Conservation (phyloP, 2,888 invertebrate genomes). For the Platerodrilus igneus region DNA sequence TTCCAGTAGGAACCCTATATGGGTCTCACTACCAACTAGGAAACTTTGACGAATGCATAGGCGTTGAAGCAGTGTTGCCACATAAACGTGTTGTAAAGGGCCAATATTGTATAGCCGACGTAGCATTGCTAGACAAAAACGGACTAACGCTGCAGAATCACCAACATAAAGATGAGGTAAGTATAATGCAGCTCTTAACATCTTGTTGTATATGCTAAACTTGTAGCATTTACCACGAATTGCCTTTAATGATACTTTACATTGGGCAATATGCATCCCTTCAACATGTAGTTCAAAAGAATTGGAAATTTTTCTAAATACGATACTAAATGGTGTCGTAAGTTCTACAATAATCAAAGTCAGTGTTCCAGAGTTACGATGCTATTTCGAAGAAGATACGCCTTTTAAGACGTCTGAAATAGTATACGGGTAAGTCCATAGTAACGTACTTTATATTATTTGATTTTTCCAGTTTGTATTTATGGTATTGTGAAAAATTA, state of each 20-base stretch:
- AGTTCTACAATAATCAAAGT: slow-evolving; percentile 32
- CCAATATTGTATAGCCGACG: slow-evolving; percentile 63
- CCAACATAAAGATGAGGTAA: slow-evolving; percentile 10
- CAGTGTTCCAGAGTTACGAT: slow-evolving; percentile 30
- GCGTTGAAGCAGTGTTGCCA: slow-evolving; percentile 30
- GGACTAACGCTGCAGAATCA: slow-evolving; percentile 8
- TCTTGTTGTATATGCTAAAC: too few relatives aligned
- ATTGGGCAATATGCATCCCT: slow-evolving; percentile 64
- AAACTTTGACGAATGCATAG: slow-evolving; percentile 70
- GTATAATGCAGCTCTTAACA: too few relatives aligned
- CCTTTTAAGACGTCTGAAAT: slow-evolving; percentile 44
- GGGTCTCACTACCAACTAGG: slow-evolving; percentile 68
- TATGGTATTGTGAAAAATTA: too few relatives aligned
- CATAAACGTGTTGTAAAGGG: slow-evolving; percentile 44
- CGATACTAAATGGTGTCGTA: slow-evolving; percentile 34
- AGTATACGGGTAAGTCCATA: slow-evolving; percentile 44
- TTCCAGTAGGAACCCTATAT: slow-evolving; percentile 62
- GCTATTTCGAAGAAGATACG: slow-evolving; percentile 29
- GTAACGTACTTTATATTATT: slow-evolving; percentile 5
- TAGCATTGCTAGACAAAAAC: slow-evolving; percentile 29
- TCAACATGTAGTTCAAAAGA: slow-evolving; percentile 54
- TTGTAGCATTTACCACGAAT: slow-evolving; percentile 28
- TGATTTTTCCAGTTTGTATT: too few relatives aligned
- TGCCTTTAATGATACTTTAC: slow-evolving; percentile 42
- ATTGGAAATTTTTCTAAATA: slow-evolving; percentile 51